phyloP scores from a whole-genome alignment of 2,113 vertebrate species.

The Gila orcuttii region DNA sequence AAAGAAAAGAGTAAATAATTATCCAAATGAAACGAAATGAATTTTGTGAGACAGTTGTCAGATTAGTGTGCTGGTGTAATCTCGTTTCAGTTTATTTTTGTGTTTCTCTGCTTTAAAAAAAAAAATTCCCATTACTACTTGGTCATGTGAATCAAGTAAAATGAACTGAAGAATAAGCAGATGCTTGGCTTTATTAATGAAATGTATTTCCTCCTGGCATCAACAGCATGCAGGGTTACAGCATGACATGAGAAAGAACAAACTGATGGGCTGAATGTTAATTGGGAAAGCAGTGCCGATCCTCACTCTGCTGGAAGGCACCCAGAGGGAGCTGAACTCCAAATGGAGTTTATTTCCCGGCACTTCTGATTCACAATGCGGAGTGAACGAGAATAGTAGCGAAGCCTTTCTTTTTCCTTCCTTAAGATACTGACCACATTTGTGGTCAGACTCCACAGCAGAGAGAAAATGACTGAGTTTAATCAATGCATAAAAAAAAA shows the following conservation, averaged over 20 bases:
- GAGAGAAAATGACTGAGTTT: conserved; percentile 4
- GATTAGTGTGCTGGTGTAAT: not conserved
- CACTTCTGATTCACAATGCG: conserved; percentile 49
- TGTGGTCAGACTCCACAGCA: conserved; percentile 6
- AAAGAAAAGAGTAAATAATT: not conserved
- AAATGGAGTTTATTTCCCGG: conserved; percentile 58
- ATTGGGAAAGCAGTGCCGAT: conserved; percentile 73
- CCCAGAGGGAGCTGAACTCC: conserved; percentile 70
- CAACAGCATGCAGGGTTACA: conserved; percentile 53
- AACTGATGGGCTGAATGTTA: conserved; percentile 73
- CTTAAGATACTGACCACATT: not conserved
- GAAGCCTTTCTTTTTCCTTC: conserved; percentile 29
- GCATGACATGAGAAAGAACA: conserved; percentile 63
- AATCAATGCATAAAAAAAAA: not conserved
- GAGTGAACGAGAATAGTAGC: conserved; percentile 53
- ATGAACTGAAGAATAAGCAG: conserved; percentile 4
- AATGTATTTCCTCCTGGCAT: conserved; percentile 63
- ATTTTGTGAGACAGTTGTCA: not conserved
- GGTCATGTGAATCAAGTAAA: not conserved
- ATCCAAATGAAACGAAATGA: not conserved
- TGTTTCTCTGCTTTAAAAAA: not conserved
- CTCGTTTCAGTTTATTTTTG: not conserved
- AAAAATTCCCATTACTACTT: not conserved
- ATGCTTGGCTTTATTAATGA: conserved; percentile 65
- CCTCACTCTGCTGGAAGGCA: conserved; percentile 68